phyloP scores from a whole-genome alignment of 2,797 vertebrate species.

The Scolopax bukidnonensis region DNA sequence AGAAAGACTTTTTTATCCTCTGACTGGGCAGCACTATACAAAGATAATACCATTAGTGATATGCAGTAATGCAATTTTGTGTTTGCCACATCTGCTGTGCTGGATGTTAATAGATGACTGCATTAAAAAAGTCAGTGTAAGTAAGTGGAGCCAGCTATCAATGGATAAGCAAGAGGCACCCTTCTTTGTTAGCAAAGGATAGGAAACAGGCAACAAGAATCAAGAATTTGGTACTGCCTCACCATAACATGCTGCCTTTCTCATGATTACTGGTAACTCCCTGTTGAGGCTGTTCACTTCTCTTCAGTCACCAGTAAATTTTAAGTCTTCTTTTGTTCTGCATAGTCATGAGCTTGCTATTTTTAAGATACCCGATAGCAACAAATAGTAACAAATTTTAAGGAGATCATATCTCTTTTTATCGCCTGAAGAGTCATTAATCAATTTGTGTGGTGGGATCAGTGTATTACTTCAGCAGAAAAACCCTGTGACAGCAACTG shows the following conservation, averaged over 20 bases:
- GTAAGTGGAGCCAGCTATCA: neutral
- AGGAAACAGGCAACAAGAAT: neutral
- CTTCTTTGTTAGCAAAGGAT: neutral
- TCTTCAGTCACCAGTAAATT: neutral
- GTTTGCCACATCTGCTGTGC: neutral
- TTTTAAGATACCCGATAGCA: neutral
- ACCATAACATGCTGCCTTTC: neutral
- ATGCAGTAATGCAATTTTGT: fast-evolving
- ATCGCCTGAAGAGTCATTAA: neutral
- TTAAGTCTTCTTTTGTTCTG: neutral
- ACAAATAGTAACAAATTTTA: neutral
- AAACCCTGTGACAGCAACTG: neutral
- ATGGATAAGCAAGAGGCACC: neutral
- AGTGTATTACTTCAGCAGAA: neutral
- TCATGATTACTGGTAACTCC: neutral
- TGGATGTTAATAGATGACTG: neutral
- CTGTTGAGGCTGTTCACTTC: neutral
- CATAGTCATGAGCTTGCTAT: neutral
- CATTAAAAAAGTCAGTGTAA: neutral
- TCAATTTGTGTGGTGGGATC: neutral
- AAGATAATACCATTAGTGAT: neutral
- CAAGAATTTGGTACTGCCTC: neutral
- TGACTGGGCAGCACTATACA: neutral
- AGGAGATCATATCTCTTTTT: neutral
- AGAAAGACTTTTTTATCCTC: neutral